Evolutionary conservation across 2,113 vertebrate species (phyloP).

Genomic region (Anguilla japonica): DNA sequence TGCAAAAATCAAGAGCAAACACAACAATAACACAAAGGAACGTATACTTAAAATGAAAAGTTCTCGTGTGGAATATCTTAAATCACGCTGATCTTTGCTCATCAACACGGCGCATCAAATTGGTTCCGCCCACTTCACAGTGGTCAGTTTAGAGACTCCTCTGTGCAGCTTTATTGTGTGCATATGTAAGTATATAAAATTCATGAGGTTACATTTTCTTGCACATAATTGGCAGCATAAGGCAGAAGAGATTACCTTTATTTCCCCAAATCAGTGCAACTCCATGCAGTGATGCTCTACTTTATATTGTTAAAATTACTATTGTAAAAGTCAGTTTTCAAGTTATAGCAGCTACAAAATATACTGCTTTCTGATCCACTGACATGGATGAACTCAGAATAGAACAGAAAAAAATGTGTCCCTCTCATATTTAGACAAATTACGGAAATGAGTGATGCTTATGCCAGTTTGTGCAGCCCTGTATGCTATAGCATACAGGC

Average conservation of each 20-base stretch:
- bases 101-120: neutral
- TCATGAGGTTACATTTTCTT: constrained; percentile 49
- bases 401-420: neutral
- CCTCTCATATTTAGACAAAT: neutral
- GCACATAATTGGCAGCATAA: constrained; percentile 75
- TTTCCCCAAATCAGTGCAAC: constrained; percentile 65
- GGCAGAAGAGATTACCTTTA: constrained; percentile 76
- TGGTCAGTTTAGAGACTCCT: neutral
- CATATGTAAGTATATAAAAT: neutral
- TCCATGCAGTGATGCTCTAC: constrained; percentile 62
- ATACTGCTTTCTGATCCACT: neutral
- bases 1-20: constrained; percentile 55
- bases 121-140: constrained; percentile 23
- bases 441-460: neutral
- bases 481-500: neutral
- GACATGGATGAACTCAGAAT: neutral
- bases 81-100: neutral
- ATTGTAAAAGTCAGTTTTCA: neutral
- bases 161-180: neutral
- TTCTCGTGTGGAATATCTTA: constrained; percentile 62
- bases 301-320: neutral
- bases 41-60: constrained; percentile 84
- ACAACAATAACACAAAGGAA: constrained; percentile 57
- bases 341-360: neutral
- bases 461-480: neutral